Base-by-base conservation (phyloP, 64 coral and sea anemone species). In the Stichodactyla helianthus region DNA sequence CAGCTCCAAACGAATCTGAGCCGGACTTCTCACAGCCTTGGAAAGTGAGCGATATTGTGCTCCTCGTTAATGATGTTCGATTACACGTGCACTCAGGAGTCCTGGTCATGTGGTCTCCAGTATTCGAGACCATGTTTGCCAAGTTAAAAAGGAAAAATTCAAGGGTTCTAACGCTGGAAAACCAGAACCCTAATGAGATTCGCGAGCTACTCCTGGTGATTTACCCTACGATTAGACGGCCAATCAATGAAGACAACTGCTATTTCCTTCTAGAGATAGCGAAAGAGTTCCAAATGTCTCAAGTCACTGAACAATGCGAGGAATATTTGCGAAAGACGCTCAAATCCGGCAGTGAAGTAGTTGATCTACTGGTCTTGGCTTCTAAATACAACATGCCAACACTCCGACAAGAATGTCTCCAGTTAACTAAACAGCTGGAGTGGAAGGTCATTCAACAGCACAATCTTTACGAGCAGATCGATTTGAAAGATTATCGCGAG, bases 11-110 rank as follows among this genome's bases (percentile, higher is more conserved):
- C 18, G 55, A 89, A 18, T 5, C 59, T 15, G 51, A 23, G 18
- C 53, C 80, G 1, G 89, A 90, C 52, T 90, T 90, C 71, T 90
- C 89, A 0, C 51, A 85, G 67, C 89, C 89, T 84, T 90, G 89
- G 89, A 56, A 79, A 74, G 53, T 90, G 12, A 90, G 89, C 13
- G 89, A 90, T 85, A 64, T 84, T 17, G 89, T 90, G 10, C 59
- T 90, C 19, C 61, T 85, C 55, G 89, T 90, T 4, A 31, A 90
- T 52, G 89, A 85, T 25, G 11, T 65, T 52, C 56, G 89, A 59
- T 79, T 90, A 10, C 89, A 90, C 59, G 89, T 90, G n/a, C 89
- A 90, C 77, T 65, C 64, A 10, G 53, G 82, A n/a, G 55, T 90
- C 11, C 82, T 90, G n/a, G 59, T 80, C 13, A 89, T 89, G 51